phyloP scores from a whole-genome alignment of 2,797 vertebrate species.

The Synanceia verrucosa region DNA sequence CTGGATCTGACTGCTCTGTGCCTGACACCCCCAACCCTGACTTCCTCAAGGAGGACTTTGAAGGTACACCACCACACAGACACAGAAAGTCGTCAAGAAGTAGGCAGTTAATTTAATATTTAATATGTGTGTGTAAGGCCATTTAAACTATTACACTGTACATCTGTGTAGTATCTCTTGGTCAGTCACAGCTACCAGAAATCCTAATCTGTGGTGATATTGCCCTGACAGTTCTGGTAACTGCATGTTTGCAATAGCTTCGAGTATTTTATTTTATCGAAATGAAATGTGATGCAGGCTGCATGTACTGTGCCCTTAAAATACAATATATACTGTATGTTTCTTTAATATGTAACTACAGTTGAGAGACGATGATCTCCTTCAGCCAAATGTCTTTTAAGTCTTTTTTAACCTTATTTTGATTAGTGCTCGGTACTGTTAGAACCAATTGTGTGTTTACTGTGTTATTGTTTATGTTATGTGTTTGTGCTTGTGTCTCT shows the following conservation, averaged over 20 bases:
- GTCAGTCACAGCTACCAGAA: background rate
- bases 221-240: background rate
- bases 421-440: background rate
- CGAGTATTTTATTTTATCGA: background rate
- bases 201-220: background rate
- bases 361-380: background rate
- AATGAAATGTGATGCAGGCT: background rate
- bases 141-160: background rate
- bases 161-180: background rate
- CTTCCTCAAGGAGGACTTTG: slow-evolving; percentile 99
- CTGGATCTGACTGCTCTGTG: slow-evolving; percentile 91
- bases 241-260: background rate
- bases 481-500: background rate
- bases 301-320: background rate
- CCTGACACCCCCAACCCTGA: slow-evolving; percentile 92
- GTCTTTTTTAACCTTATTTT: background rate
- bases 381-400: background rate
- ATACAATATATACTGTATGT: background rate
- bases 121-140: background rate
- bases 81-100: background rate
- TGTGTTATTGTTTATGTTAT: background rate
- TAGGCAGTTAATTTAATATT: background rate
- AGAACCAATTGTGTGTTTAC: background rate
- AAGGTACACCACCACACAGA: slow-evolving; percentile 85
- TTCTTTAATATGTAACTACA: background rate